Evolutionary conservation across 2,113 vertebrate species (phyloP).

Genomic region (Lipotes vexillifer): DNA sequence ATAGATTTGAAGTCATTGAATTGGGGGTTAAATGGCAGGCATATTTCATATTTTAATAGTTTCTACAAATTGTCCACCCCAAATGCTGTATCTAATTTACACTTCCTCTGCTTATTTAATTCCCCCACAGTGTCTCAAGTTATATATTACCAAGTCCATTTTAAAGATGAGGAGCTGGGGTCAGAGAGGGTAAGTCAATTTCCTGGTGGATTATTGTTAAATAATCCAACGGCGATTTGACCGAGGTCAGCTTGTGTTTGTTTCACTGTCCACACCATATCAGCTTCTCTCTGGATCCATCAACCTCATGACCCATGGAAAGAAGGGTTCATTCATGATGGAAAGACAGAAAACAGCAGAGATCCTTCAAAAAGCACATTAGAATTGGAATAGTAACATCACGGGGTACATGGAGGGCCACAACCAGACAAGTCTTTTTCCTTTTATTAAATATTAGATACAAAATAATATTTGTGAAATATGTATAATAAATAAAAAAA

Average conservation of each 20-base stretch:
- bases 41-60: slow-evolving; percentile 13
- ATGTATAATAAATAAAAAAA: not conserved
- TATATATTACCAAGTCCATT: not conserved
- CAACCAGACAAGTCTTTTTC: not conserved
- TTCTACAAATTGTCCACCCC: not conserved
- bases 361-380: not conserved
- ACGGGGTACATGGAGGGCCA: not conserved
- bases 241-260: not conserved
- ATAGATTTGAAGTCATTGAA: not conserved
- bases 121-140: not conserved
- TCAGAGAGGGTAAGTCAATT: not conserved
- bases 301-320: not conserved
- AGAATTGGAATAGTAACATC: not conserved
- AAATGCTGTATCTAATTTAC: not conserved
- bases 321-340: not conserved
- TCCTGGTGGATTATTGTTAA: not conserved
- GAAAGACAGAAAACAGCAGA: not conserved
- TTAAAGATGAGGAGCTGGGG: not conserved
- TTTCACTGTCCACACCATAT: not conserved
- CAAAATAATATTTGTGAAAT: not conserved
- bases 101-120: not conserved
- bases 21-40: not conserved
- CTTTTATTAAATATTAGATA: not conserved
- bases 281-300: not conserved
- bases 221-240: not conserved